Conservation (phyloP, 2,888 invertebrate species). For the Ctena decussata region DNA sequence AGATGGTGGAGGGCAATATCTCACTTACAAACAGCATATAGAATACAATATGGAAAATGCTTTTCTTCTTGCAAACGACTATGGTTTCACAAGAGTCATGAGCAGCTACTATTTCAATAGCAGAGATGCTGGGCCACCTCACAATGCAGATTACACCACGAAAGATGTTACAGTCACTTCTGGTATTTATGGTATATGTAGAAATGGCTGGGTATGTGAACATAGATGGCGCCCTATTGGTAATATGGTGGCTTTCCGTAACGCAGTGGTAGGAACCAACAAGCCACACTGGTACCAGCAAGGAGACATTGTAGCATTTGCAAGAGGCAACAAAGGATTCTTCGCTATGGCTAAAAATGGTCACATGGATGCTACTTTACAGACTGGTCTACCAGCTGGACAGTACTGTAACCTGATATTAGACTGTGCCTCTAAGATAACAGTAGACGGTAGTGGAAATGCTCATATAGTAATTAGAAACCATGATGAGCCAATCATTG, state of each 20-base stretch:
- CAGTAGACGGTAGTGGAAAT: constrained; percentile 78
- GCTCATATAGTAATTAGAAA: constrained; percentile 77
- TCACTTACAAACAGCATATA: constrained; percentile 73
- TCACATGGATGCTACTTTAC: constrained; percentile 76
- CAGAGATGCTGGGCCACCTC: constrained; percentile 74
- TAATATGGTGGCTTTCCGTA: constrained; percentile 85
- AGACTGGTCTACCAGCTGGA: constrained; percentile 84
- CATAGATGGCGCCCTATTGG: constrained; percentile 84
- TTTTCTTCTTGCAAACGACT: constrained; percentile 92
- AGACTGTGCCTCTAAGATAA: constrained; percentile 79
- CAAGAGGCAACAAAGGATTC: constrained; percentile 83
- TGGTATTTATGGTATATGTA: constrained; percentile 80
- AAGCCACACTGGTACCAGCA: constrained; percentile 80
- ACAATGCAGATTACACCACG: constrained; percentile 73
- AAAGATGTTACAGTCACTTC: constrained; percentile 80
- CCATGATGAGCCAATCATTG: constrained; percentile 79
- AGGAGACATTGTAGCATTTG: constrained; percentile 82
- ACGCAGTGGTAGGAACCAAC: constrained; percentile 77
- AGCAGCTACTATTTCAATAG: constrained; percentile 91
- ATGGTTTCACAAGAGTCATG: constrained; percentile 92
- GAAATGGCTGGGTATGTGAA: constrained; percentile 85
- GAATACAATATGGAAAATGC: constrained; percentile 90
- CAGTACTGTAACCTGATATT: constrained; percentile 85
- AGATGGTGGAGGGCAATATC: constrained; percentile 87
- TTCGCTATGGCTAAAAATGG: constrained; percentile 83